Evolutionary conservation across 2,888 invertebrate genomes (phyloP), one percentile per base, ranked within the genome.

Genomic region (Caenorhabditis zanzibari): DNA sequence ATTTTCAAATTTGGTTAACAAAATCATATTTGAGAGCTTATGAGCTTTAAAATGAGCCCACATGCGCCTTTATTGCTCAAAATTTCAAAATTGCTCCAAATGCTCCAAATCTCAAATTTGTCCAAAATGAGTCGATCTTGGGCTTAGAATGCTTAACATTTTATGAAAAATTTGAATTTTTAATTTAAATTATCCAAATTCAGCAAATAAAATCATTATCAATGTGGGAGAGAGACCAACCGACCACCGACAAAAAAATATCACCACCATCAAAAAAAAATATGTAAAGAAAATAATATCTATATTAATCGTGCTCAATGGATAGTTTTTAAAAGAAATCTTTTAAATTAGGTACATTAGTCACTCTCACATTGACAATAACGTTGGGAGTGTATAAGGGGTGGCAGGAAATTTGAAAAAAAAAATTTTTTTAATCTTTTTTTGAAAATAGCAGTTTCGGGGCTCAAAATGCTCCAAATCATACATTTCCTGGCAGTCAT

Each of bases 341-440:
- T 32, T 19, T 26, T 59, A 59, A 28, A 38, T 19, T 32, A 38
- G 12, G 38, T 38, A 47, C 16, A 44, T 5, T 47, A 47, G 47
- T 47, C 47, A 19, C 66, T 49, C 66, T 66, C 66, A 52, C 66
- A 66, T 63, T 41, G 63, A 63, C 38, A n/a, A 47, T 19, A 10
- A 38, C 5, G 38, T 38, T 38, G 38, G 38, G 38, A 38, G 38
- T 38, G 38, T 10, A 32, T 6, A 38, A 12, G 38, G 7, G 38
- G 38, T 28, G 28, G 64, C 47, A 26, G 28, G 19, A 64, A 64
- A 47, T 64, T 64, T 28, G n/a, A 44, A 47, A 47, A 47, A 19
- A 19, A 47, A 44, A 16, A 44, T 14, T 3, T 47, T 47, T 47
- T 47, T 47, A n/a, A n/a, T 47, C 38, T 24, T 32, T 14, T 38